Conservation (phyloP, 2,113 vertebrate genomes). For the Lontra canadensis region DNA sequence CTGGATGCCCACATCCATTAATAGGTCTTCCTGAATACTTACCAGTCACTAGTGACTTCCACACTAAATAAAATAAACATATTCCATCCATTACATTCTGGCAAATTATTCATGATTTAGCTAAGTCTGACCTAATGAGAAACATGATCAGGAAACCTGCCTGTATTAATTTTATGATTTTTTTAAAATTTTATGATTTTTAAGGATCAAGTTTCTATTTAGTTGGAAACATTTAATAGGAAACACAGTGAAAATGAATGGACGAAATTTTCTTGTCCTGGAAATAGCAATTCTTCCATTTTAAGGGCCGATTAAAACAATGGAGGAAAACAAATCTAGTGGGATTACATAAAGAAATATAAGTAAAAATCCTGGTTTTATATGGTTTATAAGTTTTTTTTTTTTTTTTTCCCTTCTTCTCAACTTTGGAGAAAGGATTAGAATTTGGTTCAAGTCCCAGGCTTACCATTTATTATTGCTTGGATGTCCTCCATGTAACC, state of each 20-base stretch:
- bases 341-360: slow-evolving; percentile 18
- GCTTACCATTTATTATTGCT: not conserved
- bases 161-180: not conserved
- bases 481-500: not conserved
- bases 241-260: not conserved
- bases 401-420: not conserved
- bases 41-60: not conserved
- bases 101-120: not conserved
- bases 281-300: not conserved
- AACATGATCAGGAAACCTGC: not conserved
- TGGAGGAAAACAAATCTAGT: not conserved
- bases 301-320: not conserved
- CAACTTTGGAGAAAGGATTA: not conserved
- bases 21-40: not conserved
- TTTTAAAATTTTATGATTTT: not conserved
- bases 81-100: not conserved
- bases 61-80: not conserved
- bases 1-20: not conserved
- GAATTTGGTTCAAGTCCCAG: not conserved
- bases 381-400: not conserved
- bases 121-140: not conserved
- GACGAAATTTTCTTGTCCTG: not conserved
- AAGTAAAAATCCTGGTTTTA: not conserved
- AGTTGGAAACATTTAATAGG: not conserved
- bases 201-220: not conserved